These are phyloP conservation scores for Callipepla californica DNA, from an alignment of 2,113 vertebrate genomes.

Conservation along the genomic window DNA sequence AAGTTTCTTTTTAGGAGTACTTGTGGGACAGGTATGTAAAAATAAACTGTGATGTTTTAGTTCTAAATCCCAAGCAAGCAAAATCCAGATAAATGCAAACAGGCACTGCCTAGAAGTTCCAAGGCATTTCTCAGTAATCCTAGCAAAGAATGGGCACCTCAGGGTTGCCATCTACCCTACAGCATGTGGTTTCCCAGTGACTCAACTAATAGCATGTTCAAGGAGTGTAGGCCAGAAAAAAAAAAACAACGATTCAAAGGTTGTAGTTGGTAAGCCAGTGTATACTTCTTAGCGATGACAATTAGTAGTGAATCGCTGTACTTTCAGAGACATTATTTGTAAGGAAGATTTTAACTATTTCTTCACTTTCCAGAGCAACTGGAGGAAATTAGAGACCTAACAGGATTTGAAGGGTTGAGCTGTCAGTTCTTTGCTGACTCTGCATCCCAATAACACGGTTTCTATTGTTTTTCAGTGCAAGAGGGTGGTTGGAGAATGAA, in stretches of 20 bases:
- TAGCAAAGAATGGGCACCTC: not conserved
- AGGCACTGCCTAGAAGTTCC: not conserved
- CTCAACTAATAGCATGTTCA: slow-evolving; percentile 8
- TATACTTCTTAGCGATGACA: not conserved
- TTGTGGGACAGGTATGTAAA: slow-evolving; percentile 44
- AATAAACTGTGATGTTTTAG: slow-evolving; percentile 43
- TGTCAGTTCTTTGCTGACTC: not conserved
- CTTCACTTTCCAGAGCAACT: not conserved
- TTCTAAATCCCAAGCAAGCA: slow-evolving; percentile 24
- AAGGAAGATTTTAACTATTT: not conserved
- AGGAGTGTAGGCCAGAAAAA: not conserved
- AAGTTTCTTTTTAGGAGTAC: slow-evolving; percentile 44
- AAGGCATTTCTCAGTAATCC: slow-evolving; percentile 13
- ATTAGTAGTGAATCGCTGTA: not conserved
- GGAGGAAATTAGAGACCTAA: not conserved
- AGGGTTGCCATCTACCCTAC: not conserved
- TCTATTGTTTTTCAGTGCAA: not conserved
- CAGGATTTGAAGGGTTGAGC: not conserved
- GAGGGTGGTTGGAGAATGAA: not conserved
- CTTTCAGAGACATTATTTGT: not conserved
- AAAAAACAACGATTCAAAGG: not conserved
- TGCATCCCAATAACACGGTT: not conserved
- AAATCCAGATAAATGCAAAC: slow-evolving; percentile 35
- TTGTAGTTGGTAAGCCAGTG: not conserved
- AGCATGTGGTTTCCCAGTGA: not conserved